These are phyloP conservation scores for Rhinogobius similis DNA, from an alignment of 2,113 vertebrate species.

Conservation along the genomic window DNA sequence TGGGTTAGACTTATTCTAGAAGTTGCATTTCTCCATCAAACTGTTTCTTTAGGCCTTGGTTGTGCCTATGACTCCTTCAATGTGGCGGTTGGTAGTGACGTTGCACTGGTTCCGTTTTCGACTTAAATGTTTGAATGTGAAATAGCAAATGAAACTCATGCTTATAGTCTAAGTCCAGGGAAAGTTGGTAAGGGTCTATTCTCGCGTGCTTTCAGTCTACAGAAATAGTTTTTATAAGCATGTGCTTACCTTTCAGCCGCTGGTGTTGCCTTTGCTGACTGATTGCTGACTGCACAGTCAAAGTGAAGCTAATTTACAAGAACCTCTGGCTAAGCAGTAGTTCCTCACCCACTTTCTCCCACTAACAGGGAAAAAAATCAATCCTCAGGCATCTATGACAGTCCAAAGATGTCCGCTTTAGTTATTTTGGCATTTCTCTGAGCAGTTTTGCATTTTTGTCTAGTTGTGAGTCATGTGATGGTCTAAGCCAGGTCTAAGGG, in stretches of 20 bases:
- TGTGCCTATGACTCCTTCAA: too few relatives aligned
- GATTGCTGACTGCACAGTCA: constrained; percentile 75
- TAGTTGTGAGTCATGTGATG: constrained; percentile 73
- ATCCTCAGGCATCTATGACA: constrained; percentile 65
- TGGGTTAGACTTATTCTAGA: too few relatives aligned
- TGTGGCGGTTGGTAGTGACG: too few relatives aligned
- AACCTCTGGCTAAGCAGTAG: constrained; percentile 75
- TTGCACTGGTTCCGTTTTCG: too few relatives aligned
- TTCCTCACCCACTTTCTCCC: constrained; percentile 69
- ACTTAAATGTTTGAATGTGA: too few relatives aligned
- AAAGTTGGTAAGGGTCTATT: not conserved
- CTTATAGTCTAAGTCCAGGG: not conserved
- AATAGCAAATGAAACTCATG: too few relatives aligned
- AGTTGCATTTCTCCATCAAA: too few relatives aligned
- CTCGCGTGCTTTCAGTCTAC: constrained; percentile 2
- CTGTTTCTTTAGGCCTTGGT: too few relatives aligned
- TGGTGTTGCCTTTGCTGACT: constrained; percentile 72
- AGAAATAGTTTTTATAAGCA: constrained; percentile 67
- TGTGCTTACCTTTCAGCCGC: constrained; percentile 67
- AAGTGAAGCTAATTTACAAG: constrained; percentile 74
- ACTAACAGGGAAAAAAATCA: constrained; percentile 72
- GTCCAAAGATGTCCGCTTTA: constrained; percentile 54
- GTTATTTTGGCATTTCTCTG: constrained; percentile 33
- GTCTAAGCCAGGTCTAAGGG: constrained; percentile 72
- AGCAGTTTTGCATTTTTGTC: constrained; percentile 72